A percentile compares a stretch with the other conserved stretches of the same genome.
phyloP scores from a whole-genome alignment of 2,113 vertebrate genomes.

The Trogon surrucura region DNA sequence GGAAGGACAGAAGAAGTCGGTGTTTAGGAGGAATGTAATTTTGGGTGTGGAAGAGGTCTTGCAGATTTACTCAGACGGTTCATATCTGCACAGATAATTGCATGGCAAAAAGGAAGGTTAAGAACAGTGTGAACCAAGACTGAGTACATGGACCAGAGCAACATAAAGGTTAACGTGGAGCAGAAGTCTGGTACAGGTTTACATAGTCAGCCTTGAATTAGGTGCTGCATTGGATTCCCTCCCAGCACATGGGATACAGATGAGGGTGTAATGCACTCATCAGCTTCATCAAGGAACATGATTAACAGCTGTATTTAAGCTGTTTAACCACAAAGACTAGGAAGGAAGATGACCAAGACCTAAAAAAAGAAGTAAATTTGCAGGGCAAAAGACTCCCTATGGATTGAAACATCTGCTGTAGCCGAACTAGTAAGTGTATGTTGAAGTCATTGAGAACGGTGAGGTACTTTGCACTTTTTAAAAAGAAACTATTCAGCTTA shows the following conservation, averaged over 20 bases:
- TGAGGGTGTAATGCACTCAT: not conserved
- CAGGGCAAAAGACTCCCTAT: not conserved
- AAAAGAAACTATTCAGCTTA: not conserved
- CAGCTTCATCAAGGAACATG: not conserved
- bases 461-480: not conserved
- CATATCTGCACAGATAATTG: not conserved
- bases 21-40: not conserved
- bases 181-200: not conserved
- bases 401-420: not conserved
- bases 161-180: not conserved
- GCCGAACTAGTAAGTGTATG: not conserved
- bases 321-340: not conserved
- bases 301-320: not conserved
- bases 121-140: not conserved
- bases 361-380: not conserved
- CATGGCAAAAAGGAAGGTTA: not conserved
- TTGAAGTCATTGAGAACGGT: not conserved
- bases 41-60: not conserved
- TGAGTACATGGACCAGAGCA: not conserved
- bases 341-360: not conserved
- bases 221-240: not conserved
- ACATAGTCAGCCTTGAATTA: not conserved
- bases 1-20: not conserved
- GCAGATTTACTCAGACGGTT: not conserved
- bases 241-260: not conserved